These are phyloP conservation scores for Lampris incognitus DNA, from an alignment of 2,113 vertebrate genomes.

Conservation along the genomic window DNA sequence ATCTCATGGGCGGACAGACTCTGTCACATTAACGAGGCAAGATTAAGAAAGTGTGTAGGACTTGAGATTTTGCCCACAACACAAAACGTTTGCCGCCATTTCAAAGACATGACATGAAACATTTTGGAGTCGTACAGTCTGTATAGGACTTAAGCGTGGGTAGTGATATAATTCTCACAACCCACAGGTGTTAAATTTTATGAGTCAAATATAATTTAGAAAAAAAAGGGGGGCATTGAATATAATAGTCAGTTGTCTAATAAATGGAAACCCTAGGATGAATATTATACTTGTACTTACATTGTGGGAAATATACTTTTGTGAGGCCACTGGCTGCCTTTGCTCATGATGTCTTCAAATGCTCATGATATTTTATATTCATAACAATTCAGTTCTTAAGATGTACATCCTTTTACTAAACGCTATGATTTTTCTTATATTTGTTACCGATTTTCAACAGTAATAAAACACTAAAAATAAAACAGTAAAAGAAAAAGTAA, in stretches of 20 bases:
- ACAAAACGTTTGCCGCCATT: too few species aligned
- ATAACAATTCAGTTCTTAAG: not conserved
- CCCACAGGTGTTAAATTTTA: not conserved
- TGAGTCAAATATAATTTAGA: not conserved
- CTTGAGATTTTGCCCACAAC: too few species aligned
- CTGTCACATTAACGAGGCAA: too few species aligned
- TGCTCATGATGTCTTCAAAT: not conserved
- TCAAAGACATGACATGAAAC: too few species aligned
- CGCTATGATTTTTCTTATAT: not conserved
- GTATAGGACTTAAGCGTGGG: too few species aligned
- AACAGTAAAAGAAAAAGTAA: conserved; percentile 13
- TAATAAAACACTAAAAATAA: conserved; percentile 15
- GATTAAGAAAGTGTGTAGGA: too few species aligned
- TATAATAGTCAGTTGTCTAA: not conserved
- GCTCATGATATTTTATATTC: not conserved
- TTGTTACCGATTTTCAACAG: not conserved
- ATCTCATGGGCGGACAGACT: too few species aligned
- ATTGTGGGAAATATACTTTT: not conserved
- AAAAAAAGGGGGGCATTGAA: not conserved
- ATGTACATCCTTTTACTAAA: not conserved
- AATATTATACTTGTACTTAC: not conserved
- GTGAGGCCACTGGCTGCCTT: not conserved
- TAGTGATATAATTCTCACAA: too few species aligned
- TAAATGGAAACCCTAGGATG: conserved; percentile 2
- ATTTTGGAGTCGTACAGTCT: too few species aligned